Evolutionary conservation across 2,888 invertebrate genomes (phyloP).

Genomic region (Amitus sp.): DNA sequence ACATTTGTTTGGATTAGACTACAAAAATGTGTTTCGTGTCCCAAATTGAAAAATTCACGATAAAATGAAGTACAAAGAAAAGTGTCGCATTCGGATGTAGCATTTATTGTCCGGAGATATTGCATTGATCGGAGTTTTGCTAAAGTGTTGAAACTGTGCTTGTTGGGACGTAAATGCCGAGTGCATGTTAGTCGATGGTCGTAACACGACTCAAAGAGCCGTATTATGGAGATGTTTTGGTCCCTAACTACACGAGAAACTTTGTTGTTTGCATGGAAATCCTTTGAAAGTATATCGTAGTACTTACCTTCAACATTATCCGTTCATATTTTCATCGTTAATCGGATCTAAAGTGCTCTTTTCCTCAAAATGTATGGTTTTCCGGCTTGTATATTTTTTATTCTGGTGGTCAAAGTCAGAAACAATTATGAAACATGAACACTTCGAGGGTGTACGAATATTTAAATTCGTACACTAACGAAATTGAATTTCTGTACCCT

Average conservation of each 20-base stretch:
- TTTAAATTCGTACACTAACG: no score
- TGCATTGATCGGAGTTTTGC: slow-evolving; percentile 32
- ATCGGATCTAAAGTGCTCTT: no score
- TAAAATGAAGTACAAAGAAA: no score
- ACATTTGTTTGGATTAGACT: no score
- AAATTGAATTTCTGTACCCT: no score
- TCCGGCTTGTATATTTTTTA: slow-evolving; percentile 6
- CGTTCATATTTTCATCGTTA: slow-evolving; percentile 26
- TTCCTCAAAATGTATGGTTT: slow-evolving; percentile 26
- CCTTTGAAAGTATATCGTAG: slow-evolving; percentile 25
- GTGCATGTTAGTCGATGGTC: slow-evolving; percentile 28
- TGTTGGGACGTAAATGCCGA: slow-evolving; percentile 30
- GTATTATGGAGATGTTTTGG: slow-evolving; percentile 37
- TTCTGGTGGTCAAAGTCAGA: no score
- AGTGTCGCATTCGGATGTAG: slow-evolving; percentile 25
- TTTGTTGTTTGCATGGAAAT: slow-evolving; percentile 33
- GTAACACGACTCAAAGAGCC: slow-evolving; percentile 34
- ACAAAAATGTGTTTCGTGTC: no score
- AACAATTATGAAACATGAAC: no score
- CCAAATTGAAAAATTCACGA: no score
- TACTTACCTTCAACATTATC: slow-evolving; percentile 31
- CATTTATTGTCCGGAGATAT: slow-evolving; percentile 29
- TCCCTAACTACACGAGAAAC: slow-evolving; percentile 32
- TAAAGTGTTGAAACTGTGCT: slow-evolving; percentile 32
- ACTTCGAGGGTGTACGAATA: no score